Percentiles rank a stretch among this genome's conserved stretches.
These are phyloP conservation scores for Grantiella picta DNA, from an alignment of 2,113 vertebrate species.

Conservation along the genomic window DNA sequence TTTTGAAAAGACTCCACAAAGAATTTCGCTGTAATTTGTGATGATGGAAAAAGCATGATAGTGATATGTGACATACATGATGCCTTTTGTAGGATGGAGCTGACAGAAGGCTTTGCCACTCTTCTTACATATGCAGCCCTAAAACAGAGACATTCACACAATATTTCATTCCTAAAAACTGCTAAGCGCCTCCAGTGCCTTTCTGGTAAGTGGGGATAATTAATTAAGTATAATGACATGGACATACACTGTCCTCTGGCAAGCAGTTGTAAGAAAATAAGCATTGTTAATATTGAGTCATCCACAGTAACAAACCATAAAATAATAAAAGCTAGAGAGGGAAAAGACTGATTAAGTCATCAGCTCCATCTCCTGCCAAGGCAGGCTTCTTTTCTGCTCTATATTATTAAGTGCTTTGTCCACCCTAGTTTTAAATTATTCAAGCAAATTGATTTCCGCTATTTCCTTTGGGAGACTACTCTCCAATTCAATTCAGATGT, in stretches of 20 bases:
- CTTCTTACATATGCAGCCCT: not conserved
- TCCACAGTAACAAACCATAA: slow-evolving; percentile 1
- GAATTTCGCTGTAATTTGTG: not conserved
- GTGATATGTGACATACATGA: not conserved
- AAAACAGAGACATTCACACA: not conserved
- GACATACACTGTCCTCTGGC: not conserved
- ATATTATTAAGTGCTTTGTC: slow-evolving; percentile 26
- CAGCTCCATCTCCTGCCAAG: not conserved
- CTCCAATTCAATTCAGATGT: not conserved
- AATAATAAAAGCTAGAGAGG: not conserved
- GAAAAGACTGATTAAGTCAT: slow-evolving; percentile 45
- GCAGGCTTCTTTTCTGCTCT: slow-evolving; percentile 10
- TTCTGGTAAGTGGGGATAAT: not conserved
- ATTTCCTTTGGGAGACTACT: slow-evolving; percentile 6
- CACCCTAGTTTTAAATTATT: slow-evolving; percentile 52
- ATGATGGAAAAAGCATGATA: not conserved
- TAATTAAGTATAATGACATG: not conserved
- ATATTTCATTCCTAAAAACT: not conserved
- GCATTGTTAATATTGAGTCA: slow-evolving; percentile 17
- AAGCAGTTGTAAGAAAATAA: not conserved
- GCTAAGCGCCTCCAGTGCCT: not conserved
- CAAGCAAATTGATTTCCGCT: slow-evolving; percentile 5
- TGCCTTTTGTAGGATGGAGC: not conserved
- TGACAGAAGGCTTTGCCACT: not conserved
- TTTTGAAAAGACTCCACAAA: not conserved